Evolutionary conservation across 1,140 invertebrate genomes (phyloP).

Genomic region (Ceratitis capitata): DNA sequence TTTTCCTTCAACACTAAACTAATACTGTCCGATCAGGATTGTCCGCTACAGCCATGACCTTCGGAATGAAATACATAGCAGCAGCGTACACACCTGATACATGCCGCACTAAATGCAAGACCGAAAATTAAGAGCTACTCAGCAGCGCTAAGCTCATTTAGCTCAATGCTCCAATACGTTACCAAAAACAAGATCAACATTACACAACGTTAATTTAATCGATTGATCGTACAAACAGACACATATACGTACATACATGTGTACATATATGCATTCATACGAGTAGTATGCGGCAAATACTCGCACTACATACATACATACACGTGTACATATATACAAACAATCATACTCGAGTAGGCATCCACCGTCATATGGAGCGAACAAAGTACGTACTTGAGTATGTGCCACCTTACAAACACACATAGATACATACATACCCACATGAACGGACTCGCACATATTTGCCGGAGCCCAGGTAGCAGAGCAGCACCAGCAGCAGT

Average conservation of each 20-base stretch:
- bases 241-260: background rate
- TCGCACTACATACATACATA: background rate
- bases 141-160: slow-evolving; percentile 51
- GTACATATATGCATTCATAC: slow-evolving; percentile 8
- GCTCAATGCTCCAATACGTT: slow-evolving; percentile 57
- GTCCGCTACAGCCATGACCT: slow-evolving; percentile 59
- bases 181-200: slow-evolving; percentile 58
- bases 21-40: slow-evolving; percentile 57
- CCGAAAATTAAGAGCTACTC: slow-evolving; percentile 52
- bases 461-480: background rate
- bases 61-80: slow-evolving; percentile 53
- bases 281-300: background rate
- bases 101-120: slow-evolving; percentile 42
- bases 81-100: slow-evolving; percentile 48
- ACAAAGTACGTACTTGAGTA: slow-evolving; percentile 27
- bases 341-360: background rate
- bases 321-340: background rate
- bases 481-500: background rate
- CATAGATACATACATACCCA: slow-evolving; percentile 37
- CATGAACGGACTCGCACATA: background rate
- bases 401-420: background rate
- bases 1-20: slow-evolving; percentile 58
- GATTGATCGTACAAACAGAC: slow-evolving; percentile 54
- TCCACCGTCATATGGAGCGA: slow-evolving; percentile 49
- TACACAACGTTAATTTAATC: slow-evolving; percentile 54